phyloP scores from a whole-genome alignment of 2,113 vertebrate genomes.

The Osmerus eperlanus region DNA sequence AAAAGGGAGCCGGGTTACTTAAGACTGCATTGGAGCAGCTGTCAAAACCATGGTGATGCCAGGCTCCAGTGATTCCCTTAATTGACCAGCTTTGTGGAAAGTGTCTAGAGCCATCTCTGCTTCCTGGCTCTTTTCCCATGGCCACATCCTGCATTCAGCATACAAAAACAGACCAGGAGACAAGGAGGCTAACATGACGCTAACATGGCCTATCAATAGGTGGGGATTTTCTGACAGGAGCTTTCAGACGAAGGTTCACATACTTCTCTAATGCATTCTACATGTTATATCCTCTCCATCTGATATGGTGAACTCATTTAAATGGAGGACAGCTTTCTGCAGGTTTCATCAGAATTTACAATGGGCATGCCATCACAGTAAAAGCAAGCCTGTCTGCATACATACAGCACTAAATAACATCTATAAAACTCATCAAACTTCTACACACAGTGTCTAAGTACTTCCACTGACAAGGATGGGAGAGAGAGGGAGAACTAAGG shows the following conservation, averaged over 20 bases:
- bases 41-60: constrained; percentile 36
- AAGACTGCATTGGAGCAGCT: constrained; percentile 43
- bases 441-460: constrained; percentile 18
- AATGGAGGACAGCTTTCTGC: constrained; percentile 30
- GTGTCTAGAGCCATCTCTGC: neutral
- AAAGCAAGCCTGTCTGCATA: constrained; percentile 21
- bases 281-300: neutral
- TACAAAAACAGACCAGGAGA: constrained; percentile 4
- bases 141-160: constrained; percentile 21
- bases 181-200: constrained; percentile 29
- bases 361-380: constrained; percentile 10
- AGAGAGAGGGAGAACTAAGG: neutral
- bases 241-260: constrained; percentile 15
- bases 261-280: constrained; percentile 7
- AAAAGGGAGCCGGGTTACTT: constrained; percentile 36
- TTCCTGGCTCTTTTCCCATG: constrained; percentile 1
- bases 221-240: constrained; percentile 19
- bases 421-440: constrained; percentile 24
- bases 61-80: constrained; percentile 5
- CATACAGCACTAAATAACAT: constrained; percentile 16
- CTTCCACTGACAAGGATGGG: constrained; percentile 30
- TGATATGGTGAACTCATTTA: constrained; percentile 31
- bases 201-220: constrained; percentile 20
- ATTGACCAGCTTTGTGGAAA: constrained; percentile 11
- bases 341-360: constrained; percentile 30